A percentile compares a stretch with the other conserved stretches of the same genome.
Evolutionary conservation across 1,140 invertebrate species (phyloP).

Genomic region (Drosophila watanabei): DNA sequence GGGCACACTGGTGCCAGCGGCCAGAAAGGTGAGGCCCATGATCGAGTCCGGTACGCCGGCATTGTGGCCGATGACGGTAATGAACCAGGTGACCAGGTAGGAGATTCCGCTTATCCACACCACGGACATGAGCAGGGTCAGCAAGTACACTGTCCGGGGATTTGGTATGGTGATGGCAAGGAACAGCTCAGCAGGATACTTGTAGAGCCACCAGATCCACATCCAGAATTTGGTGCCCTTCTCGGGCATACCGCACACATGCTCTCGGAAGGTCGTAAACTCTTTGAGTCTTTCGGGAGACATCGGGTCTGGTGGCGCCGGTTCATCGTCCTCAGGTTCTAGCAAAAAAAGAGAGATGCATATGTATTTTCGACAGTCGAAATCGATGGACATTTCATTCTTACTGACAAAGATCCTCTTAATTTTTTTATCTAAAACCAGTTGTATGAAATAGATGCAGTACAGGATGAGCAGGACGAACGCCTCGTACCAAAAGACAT

Average conservation of each 20-base stretch:
- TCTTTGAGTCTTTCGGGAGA: not conserved
- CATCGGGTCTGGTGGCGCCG: conserved; percentile 30
- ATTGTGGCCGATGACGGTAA: conserved; percentile 94
- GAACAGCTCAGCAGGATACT: conserved; percentile 47
- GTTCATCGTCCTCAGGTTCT: not conserved
- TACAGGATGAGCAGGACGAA: not conserved
- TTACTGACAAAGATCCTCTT: conserved; percentile 7
- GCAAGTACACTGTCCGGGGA: conserved; percentile 26
- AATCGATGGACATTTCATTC: not conserved
- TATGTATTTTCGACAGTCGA: not conserved
- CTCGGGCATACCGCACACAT: conserved; percentile 22
- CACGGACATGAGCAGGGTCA: conserved; percentile 95
- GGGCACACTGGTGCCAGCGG: conserved; percentile 91
- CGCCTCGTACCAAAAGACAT: conserved; percentile 14
- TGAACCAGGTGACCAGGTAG: conserved; percentile 96
- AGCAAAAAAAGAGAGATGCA: not conserved
- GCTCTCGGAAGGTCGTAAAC: conserved; percentile 22
- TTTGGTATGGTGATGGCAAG: conserved; percentile 65
- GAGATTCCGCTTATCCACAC: conserved; percentile 94
- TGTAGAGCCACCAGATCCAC: conserved; percentile 48
- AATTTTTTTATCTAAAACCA: conserved; percentile 29
- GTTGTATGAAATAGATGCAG: conserved; percentile 1
- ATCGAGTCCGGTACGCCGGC: conserved; percentile 90
- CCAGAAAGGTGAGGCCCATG: conserved; percentile 92
- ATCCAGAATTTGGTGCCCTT: not conserved